Conservation (phyloP, 1,140 invertebrate species). For the Tetramorium simillimum region DNA sequence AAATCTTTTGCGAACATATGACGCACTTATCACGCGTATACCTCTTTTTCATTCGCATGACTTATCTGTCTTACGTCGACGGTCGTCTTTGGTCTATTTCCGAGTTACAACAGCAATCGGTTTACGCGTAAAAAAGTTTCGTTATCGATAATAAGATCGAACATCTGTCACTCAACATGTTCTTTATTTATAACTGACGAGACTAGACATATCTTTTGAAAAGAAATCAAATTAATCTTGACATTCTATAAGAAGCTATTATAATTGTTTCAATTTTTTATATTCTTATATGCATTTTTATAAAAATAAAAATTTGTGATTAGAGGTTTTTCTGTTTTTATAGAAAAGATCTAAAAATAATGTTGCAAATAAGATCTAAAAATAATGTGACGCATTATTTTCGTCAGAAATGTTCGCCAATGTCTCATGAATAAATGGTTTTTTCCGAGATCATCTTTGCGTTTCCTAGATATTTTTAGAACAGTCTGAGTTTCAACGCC, state of each 20-base stretch:
- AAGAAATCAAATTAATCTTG: neutral
- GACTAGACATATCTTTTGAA: neutral
- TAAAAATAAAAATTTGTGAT: neutral
- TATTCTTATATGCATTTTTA: neutral
- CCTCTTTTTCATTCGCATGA: neutral
- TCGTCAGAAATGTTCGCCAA: neutral
- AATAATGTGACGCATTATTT: neutral
- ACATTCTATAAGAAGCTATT: neutral
- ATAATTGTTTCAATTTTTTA: neutral
- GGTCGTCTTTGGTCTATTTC: constrained; percentile 14
- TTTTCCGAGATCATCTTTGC: neutral
- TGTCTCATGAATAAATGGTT: neutral
- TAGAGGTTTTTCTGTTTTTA: neutral
- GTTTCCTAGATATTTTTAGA: neutral
- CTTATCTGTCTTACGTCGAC: constrained; percentile 32
- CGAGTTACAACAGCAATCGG: neutral
- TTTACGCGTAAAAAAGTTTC: neutral
- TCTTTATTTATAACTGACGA: neutral
- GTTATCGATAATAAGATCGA: neutral
- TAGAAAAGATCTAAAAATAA: neutral
- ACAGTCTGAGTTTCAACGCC: neutral
- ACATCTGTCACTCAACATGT: neutral
- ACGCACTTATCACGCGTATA: neutral
- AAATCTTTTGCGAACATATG: neutral
- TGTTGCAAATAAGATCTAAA: neutral